These are phyloP conservation scores for Zonitis immaculata DNA, from an alignment of 2,888 invertebrate genomes.

Conservation along the genomic window DNA sequence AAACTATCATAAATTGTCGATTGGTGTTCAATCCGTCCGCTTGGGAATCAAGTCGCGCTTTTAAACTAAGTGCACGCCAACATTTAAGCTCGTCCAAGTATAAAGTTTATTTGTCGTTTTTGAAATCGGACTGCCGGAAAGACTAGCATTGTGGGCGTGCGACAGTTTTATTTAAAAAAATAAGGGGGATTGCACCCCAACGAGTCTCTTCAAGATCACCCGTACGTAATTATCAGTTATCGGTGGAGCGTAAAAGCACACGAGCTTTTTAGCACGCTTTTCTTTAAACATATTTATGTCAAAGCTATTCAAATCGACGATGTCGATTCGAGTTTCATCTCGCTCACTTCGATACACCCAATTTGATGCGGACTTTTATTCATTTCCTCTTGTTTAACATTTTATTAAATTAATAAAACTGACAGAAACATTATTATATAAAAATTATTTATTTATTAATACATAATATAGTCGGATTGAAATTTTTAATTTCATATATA, in stretches of 20 bases:
- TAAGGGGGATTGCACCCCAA: constrained; percentile 35
- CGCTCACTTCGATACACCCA: constrained; percentile 30
- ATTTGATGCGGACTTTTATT: constrained; percentile 24
- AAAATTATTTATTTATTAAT: too few species aligned
- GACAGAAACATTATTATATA: too few species aligned
- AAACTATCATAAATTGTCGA: constrained; percentile 48
- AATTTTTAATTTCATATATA: constrained; percentile 32
- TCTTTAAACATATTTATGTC: constrained; percentile 49
- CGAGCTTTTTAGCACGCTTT: constrained; percentile 47
- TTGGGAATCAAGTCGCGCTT: constrained; percentile 38
- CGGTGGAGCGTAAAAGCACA: constrained; percentile 45
- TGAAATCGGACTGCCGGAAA: constrained; percentile 37
- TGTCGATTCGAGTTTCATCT: constrained; percentile 44
- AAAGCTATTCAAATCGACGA: constrained; percentile 45
- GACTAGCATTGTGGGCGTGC: constrained; percentile 44
- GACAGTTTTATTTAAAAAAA: constrained; percentile 46
- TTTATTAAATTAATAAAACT: constrained; percentile 12
- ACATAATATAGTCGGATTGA: too few species aligned
- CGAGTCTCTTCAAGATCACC: constrained; percentile 48
- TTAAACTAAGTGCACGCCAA: constrained; percentile 45
- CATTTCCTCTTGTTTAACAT: constrained; percentile 9
- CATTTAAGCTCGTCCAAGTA: constrained; percentile 44
- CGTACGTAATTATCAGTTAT: constrained; percentile 51
- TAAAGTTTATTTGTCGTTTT: constrained; percentile 47
- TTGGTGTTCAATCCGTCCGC: constrained; percentile 43